Evolutionary conservation across 2,113 vertebrate genomes (phyloP).

Genomic region (Thinocorus orbignyianus): DNA sequence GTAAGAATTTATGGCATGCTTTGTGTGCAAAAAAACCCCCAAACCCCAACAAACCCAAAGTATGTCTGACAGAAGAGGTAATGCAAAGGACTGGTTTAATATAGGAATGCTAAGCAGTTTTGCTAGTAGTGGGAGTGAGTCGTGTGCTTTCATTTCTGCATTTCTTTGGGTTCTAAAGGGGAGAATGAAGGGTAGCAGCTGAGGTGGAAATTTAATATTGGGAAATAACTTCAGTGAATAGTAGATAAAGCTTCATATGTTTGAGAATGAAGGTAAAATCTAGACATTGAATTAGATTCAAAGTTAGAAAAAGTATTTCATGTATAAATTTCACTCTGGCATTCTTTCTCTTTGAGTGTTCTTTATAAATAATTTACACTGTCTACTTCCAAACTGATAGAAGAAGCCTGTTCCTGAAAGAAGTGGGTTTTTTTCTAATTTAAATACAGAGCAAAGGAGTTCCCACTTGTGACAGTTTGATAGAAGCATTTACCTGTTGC

Average conservation of each 20-base stretch:
- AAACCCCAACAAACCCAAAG: not conserved
- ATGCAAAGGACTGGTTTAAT: not conserved
- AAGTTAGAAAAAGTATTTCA: not conserved
- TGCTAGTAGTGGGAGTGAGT: not conserved
- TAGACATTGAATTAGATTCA: not conserved
- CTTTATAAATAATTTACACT: not conserved
- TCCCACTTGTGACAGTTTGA: not conserved
- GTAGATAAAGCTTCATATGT: not conserved
- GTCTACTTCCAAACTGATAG: not conserved
- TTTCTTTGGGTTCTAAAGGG: not conserved
- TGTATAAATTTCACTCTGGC: not conserved
- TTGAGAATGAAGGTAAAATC: not conserved
- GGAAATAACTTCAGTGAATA: not conserved
- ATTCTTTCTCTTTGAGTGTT: not conserved
- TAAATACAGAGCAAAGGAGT: not conserved
- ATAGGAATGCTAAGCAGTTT: not conserved
- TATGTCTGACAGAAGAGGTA: not conserved
- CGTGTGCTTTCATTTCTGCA: not conserved
- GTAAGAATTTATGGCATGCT: slow-evolving; percentile 28
- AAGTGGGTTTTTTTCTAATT: not conserved
- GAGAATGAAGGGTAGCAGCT: not conserved
- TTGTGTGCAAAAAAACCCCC: not conserved
- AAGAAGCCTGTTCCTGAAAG: not conserved
- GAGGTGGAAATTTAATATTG: not conserved
- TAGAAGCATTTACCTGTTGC: not conserved